Conservation (phyloP, 2,113 vertebrate species). For the Thunnus thynnus region DNA sequence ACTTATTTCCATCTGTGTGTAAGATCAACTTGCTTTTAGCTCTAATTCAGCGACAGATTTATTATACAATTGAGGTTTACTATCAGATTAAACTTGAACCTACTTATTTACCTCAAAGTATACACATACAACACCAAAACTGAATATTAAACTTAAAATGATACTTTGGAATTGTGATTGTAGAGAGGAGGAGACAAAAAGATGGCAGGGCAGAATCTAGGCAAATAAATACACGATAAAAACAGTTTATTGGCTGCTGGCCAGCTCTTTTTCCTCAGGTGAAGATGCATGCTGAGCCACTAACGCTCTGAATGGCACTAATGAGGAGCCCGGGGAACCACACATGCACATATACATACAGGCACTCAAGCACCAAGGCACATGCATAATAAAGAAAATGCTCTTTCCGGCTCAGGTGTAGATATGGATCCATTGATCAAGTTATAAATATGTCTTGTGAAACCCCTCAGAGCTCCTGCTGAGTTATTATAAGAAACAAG, state of each 20-base stretch:
- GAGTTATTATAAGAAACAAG: constrained; percentile 60
- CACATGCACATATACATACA: not conserved
- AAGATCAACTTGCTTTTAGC: no score
- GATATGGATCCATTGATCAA: constrained; percentile 45
- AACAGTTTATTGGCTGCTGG: not conserved
- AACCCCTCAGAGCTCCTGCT: constrained; percentile 31
- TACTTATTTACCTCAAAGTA: no score
- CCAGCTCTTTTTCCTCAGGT: constrained; percentile 15
- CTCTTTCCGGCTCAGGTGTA: constrained; percentile 7
- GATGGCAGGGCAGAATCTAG: no score
- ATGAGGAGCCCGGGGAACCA: constrained; percentile 36
- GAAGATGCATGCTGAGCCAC: constrained; percentile 16
- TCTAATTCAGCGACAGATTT: not conserved
- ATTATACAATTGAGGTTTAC: not conserved
- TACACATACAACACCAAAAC: no score
- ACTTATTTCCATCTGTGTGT: not conserved
- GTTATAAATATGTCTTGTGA: constrained; percentile 50
- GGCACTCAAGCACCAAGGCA: not conserved
- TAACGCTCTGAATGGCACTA: constrained; percentile 22
- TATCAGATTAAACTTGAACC: not conserved
- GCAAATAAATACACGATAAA: not conserved
- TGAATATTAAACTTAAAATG: no score
- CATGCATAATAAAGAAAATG: not conserved
- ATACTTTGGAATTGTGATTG: no score
- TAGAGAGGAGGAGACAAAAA: no score